Evolutionary conservation across 1,140 invertebrate genomes (phyloP).

Genomic region (Aradophagus sp.): DNA sequence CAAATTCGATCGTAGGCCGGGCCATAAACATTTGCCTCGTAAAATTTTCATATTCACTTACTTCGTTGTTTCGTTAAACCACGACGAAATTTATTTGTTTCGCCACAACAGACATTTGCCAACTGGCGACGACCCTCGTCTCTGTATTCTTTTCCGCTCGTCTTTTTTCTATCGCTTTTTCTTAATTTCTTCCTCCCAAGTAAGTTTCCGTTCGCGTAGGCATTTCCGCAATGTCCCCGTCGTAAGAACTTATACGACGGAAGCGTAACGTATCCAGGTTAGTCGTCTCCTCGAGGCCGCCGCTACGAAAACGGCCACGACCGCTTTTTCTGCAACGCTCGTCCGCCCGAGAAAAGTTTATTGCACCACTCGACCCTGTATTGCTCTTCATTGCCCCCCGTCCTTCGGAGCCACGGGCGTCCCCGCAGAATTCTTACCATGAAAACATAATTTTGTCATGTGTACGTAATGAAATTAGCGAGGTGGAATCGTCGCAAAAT

Average conservation of each 20-base stretch:
- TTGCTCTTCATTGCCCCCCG: slow-evolving; percentile 8
- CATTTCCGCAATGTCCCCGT: slow-evolving; percentile 56
- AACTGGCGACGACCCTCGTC: slow-evolving; percentile 30
- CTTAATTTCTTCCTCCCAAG: slow-evolving; percentile 42
- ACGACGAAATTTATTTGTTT: slow-evolving; percentile 9
- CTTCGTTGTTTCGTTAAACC: slow-evolving; percentile 5
- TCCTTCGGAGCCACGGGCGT: too few species aligned
- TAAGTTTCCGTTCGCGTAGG: slow-evolving; percentile 51
- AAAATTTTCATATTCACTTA: too few species aligned
- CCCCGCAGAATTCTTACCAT: slow-evolving; percentile 30
- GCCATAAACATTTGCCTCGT: too few species aligned
- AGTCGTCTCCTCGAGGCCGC: slow-evolving; percentile 31
- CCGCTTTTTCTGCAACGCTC: slow-evolving; percentile 40
- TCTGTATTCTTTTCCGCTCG: slow-evolving; percentile 19
- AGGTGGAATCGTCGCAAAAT: slow-evolving; percentile 20
- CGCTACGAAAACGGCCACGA: slow-evolving; percentile 39
- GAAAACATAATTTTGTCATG: slow-evolving; percentile 48
- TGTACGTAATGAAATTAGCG: slow-evolving; percentile 43
- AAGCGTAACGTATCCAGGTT: slow-evolving; percentile 63
- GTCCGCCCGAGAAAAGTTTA: slow-evolving; percentile 53
- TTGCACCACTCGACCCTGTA: slow-evolving; percentile 35
- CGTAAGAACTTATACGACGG: slow-evolving; percentile 60
- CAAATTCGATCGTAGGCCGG: too few species aligned
- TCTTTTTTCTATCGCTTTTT: slow-evolving; percentile 26
- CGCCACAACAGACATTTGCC: slow-evolving; percentile 25